Evolutionary conservation across 2,797 vertebrate genomes (phyloP), one percentile per base, ranked within the genome.

Genomic region (Rhincodon typus): DNA sequence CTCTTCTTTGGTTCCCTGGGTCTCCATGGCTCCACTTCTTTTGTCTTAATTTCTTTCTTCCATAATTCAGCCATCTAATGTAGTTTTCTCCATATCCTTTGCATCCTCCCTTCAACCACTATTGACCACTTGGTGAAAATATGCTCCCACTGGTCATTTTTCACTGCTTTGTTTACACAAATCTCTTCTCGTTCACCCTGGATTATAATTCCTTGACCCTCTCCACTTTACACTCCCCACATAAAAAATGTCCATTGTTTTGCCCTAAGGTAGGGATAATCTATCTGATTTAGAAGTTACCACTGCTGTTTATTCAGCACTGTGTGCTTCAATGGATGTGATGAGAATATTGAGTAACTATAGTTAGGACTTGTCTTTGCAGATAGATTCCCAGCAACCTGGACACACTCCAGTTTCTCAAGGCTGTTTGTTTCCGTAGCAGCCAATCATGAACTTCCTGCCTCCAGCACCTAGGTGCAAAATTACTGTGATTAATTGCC

Each of bases 401-500:
- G 94, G 67, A 77, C 42, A 50, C 70, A 34, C 46, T 74, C 67
- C 94, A 95, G 70, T 34, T 74, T 95, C 94, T 77, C 50, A 53
- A 74, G 69, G 94, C 67, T 93, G 66, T 69, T 93, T 93, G 38
- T 93, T 93, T 34, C 94, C 77, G 67, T 15, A 74, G 25, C 72
- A 95, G 46, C 46, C 94, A 95, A 74, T 50, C 74, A 70, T 74
- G 57, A 77, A 95, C 42, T 95, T 77, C 46, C 69, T 53, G 46
- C 70, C 46, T 95, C 94, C 94, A 53, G 25, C 70, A 77, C 94
- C 69, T 23, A 77, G 72, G 42, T 50, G 70, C 70, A 95, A 72
- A 95, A 74, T 95, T 77, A 77, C 50, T 53, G 42, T 74, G 94
- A 95, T 95, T 95, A 95, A 95, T 95, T 57, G 94, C 30, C 8